Conservation (phyloP, 1,140 invertebrate species). For the Phymastichus coffea region DNA sequence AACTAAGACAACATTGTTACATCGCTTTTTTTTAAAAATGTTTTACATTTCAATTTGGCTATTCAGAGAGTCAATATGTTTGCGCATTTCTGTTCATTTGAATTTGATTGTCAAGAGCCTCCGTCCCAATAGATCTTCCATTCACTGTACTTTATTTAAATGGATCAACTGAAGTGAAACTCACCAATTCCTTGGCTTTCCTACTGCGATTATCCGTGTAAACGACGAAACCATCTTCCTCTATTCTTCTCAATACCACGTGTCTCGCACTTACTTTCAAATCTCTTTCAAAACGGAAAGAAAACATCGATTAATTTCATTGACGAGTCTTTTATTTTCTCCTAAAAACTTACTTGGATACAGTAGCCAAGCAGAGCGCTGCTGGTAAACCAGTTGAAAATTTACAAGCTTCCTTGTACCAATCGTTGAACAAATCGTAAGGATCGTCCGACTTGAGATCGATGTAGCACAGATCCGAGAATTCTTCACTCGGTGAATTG, state of each 20-base stretch:
- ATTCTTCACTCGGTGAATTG: conserved; percentile 25
- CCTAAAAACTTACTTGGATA: conserved; percentile 45
- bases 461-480: conserved; percentile 43
- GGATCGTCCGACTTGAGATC: conserved; percentile 46
- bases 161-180: not conserved
- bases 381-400: conserved; percentile 37
- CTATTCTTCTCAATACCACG: conserved; percentile 51
- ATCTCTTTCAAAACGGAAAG: conserved; percentile 41
- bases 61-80: too few species aligned
- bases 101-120: too few species aligned
- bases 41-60: too few species aligned
- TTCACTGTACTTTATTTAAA: not conserved
- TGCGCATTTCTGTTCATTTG: too few species aligned
- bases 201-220: conserved; percentile 54
- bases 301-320: not conserved
- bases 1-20: too few species aligned
- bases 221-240: conserved; percentile 57
- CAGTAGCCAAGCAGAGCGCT: conserved; percentile 53
- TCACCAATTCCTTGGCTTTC: conserved; percentile 57
- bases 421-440: conserved; percentile 52
- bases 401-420: conserved; percentile 45
- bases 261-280: conserved; percentile 52
- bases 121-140: not conserved
- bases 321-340: too few species aligned
- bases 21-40: too few species aligned